These are phyloP conservation scores for Atrina japonica DNA, from an alignment of 2,888 invertebrate species.

Conservation along the genomic window DNA sequence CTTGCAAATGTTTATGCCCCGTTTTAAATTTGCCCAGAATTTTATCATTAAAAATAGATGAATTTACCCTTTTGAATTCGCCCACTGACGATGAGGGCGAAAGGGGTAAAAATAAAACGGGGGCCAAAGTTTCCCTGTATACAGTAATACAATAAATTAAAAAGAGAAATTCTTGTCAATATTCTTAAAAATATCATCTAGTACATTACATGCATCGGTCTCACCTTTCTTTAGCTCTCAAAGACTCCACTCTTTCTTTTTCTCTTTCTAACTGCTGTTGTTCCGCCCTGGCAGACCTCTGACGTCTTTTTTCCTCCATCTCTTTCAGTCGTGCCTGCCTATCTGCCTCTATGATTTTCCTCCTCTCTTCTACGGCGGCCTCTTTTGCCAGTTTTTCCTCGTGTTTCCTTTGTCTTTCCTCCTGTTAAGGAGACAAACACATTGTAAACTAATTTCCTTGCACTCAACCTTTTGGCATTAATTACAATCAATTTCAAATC, in stretches of 20 bases:
- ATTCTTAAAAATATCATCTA: too few species aligned
- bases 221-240: conserved; percentile 87
- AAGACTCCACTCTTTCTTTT: conserved; percentile 88
- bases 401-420: conserved; percentile 91
- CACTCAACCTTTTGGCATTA: not conserved
- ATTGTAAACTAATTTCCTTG: not conserved
- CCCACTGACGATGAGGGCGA: too few species aligned
- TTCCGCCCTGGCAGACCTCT: conserved; percentile 90
- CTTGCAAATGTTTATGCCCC: too few species aligned
- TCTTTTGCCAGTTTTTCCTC: conserved; percentile 98
- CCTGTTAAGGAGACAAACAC: conserved; percentile 83
- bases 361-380: conserved; percentile 94
- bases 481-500: not conserved
- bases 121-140: too few species aligned
- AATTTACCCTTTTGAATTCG: too few species aligned
- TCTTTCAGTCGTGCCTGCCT: conserved; percentile 84
- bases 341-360: conserved; percentile 92
- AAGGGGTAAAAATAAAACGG: too few species aligned
- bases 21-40: too few species aligned
- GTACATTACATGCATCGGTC: too few species aligned
- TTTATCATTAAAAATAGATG: too few species aligned
- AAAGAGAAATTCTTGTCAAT: too few species aligned
- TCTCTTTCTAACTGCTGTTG: conserved; percentile 89
- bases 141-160: too few species aligned
- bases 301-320: conserved; percentile 89